Evolutionary conservation across 2,113 vertebrate species (phyloP).

Genomic region (Anoplopoma fimbria): DNA sequence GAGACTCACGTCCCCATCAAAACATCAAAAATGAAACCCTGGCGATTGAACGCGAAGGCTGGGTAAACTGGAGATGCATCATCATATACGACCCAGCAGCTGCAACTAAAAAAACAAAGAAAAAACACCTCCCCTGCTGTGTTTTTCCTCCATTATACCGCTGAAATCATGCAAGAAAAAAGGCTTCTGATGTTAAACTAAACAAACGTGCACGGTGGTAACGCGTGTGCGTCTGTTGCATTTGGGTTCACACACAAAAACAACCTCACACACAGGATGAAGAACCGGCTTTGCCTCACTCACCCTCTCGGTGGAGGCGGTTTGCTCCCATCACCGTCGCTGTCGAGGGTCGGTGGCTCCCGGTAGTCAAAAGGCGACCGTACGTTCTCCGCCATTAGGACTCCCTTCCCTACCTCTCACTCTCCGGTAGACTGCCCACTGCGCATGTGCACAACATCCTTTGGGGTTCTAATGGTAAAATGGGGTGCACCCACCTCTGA

Average conservation of each 20-base stretch:
- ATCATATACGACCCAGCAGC: background rate
- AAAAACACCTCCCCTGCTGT: background rate
- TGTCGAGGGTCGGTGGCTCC: conserved; percentile 87
- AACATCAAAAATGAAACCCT: conserved; percentile 43
- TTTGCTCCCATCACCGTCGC: conserved; percentile 86
- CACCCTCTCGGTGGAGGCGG: conserved; percentile 82
- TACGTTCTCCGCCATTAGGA: conserved; percentile 87
- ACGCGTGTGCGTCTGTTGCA: conserved; percentile 58
- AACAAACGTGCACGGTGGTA: conserved; percentile 60
- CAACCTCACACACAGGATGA: no score
- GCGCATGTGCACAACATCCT: conserved; percentile 81
- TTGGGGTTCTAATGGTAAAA: conserved; percentile 70
- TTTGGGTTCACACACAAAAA: background rate
- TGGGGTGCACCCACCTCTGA: conserved; percentile 64
- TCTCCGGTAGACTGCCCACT: conserved; percentile 70
- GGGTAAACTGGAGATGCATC: background rate
- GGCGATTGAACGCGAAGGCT: background rate
- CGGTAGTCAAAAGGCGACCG: conserved; percentile 88
- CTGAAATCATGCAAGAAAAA: conserved; percentile 53
- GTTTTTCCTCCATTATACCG: conserved; percentile 56
- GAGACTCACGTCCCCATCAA: conserved; percentile 43
- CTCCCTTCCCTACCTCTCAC: conserved; percentile 78
- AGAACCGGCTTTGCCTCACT: no score
- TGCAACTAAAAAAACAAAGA: background rate
- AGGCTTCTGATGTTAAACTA: conserved; percentile 57